These are phyloP conservation scores for Diplodus puntazzo DNA, from an alignment of 2,797 vertebrate species.

Conservation along the genomic window DNA sequence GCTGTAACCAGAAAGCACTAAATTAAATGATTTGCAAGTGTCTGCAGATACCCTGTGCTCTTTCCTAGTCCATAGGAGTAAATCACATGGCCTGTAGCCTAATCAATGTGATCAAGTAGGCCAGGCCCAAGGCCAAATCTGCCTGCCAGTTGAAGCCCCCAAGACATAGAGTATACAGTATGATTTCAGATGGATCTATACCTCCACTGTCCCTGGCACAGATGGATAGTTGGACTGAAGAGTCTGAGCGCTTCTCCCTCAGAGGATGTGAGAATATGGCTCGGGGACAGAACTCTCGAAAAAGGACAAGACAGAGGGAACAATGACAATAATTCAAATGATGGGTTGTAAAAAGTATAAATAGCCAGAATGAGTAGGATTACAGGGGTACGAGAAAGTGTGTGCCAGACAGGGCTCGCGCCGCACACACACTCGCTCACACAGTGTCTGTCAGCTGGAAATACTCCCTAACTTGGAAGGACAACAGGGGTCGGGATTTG, in stretches of 20 bases:
- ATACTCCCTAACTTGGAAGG: constrained; percentile 81
- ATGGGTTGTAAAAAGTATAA: constrained; percentile 37
- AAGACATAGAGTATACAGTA: background rate
- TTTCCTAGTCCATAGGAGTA: background rate
- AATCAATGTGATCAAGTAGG: constrained; percentile 25
- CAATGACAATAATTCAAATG: constrained; percentile 41
- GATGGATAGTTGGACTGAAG: constrained; percentile 43
- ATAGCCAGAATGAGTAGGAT: constrained; percentile 38
- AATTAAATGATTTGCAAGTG: constrained; percentile 1
- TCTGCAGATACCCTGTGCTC: background rate
- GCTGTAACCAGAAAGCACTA: background rate
- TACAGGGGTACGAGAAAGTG: constrained; percentile 44
- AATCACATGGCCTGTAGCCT: constrained; percentile 2
- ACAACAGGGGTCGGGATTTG: constrained; percentile 85
- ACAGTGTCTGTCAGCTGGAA: constrained; percentile 79
- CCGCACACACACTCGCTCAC: constrained; percentile 47
- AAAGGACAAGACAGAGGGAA: constrained; percentile 32
- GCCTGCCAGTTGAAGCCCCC: background rate
- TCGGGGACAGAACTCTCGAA: constrained; percentile 25
- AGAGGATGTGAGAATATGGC: constrained; percentile 27
- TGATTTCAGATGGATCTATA: constrained; percentile 32
- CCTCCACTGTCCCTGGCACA: constrained; percentile 14
- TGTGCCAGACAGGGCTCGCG: constrained; percentile 59
- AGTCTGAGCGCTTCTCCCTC: constrained; percentile 29
- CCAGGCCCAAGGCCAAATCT: constrained; percentile 13